Conservation (phyloP, 2,797 vertebrate genomes). For the Acanthornis magna region DNA sequence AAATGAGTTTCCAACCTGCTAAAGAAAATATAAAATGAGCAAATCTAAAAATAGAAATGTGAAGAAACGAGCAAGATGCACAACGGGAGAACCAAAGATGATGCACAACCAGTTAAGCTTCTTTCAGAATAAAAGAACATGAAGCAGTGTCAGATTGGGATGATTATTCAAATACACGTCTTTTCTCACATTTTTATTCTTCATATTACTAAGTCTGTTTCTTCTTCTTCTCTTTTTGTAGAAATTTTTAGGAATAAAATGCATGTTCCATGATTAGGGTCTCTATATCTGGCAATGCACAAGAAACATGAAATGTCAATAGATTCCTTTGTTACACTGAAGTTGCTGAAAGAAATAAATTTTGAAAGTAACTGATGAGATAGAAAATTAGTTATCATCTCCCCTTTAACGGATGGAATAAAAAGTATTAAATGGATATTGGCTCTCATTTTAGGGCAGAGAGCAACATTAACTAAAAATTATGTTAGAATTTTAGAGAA, state of each 20-base stretch:
- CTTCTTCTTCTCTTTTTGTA: not conserved
- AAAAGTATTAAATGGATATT: not conserved
- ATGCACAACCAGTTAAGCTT: not conserved
- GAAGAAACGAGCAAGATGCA: conserved; percentile 6
- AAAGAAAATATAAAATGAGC: conserved; percentile 16
- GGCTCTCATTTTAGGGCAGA: not conserved
- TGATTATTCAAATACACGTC: not conserved
- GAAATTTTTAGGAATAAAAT: not conserved
- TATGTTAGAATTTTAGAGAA: not conserved
- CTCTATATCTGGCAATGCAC: not conserved
- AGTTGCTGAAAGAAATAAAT: not conserved
- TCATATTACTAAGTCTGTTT: not conserved
- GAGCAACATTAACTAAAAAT: not conserved
- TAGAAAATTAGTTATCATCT: not conserved
- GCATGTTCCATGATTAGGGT: not conserved
- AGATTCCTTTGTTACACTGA: not conserved
- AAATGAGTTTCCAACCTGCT: not conserved
- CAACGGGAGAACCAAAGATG: not conserved
- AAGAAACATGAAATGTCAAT: not conserved
- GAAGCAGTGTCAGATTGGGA: not conserved
- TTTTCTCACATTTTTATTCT: not conserved
- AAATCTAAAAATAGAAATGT: not conserved
- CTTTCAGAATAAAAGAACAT: conserved; percentile 12
- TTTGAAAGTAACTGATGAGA: not conserved
- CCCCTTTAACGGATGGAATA: not conserved